Base-by-base conservation (phyloP, 2,888 invertebrate genomes). In the Elegia similella region DNA sequence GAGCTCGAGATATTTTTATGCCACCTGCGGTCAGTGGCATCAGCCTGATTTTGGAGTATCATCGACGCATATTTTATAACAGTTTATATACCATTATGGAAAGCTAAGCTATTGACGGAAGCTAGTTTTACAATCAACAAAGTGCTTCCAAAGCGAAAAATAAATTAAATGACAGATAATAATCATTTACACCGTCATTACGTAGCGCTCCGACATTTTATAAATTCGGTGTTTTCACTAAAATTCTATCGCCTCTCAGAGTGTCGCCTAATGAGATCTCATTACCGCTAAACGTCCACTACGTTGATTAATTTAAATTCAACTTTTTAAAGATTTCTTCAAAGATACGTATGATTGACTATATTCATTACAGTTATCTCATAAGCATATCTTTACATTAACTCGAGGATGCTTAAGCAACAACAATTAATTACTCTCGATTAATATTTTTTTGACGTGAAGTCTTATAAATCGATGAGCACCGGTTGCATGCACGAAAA, bases 311-410 rank as follows among this genome's bases (percentile, higher is more conserved):
- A 50, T 50, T 50, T 16, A 34, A 13, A 50, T 50, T 50, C 32
- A 17, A 38, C 50, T 50, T 50, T 50, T 50, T 50, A 34, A 50
- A 50, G 50, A 50, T 50, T 34, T 17, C 50, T 34, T 17, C 34
- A 38, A 34, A 50, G 50, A 50, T 50, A 50, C 38, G 34, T 38
- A 50, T 50, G 50, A 50, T 50, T 50, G 50, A 50, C 7, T 1
- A 7, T n/a, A 16, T 34, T 50, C 34, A 34, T 50, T 34, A 34
- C 15, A 7, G 16, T 50, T 38, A 50, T 50, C 50, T 34, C 17
- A 17, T 50, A 50, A 16, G 12, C 34, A 34, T 50, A 50, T 50
- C 50, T 50, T 32, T 8, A 48, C 30, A 48, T 13, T 43, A 5
- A 34, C 50, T 50, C 8, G 12, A 48, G 15, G 34, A 30, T 17